phyloP scores from a whole-genome alignment of 2,797 vertebrate genomes.

The Trachops cirrhosus region DNA sequence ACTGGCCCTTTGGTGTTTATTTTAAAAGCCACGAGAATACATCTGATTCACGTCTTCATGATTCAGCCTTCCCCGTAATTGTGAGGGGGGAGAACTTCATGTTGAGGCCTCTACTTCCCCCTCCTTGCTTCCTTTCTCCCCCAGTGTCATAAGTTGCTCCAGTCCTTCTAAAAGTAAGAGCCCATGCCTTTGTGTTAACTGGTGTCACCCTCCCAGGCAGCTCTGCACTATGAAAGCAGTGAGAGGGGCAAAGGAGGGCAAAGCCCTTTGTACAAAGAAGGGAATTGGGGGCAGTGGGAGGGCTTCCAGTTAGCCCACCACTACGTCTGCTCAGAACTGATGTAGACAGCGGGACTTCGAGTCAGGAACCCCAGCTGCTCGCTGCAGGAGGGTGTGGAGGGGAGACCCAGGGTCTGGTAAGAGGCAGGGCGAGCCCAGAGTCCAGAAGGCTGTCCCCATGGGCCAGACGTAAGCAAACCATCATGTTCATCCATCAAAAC shows the following conservation, averaged over 20 bases:
- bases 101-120: neutral
- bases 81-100: constrained; percentile 46
- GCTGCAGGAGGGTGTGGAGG: neutral
- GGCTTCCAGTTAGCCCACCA: neutral
- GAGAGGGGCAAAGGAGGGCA: neutral
- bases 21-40: constrained; percentile 35
- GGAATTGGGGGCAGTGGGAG: fast-evolving
- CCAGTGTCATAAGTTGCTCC: neutral
- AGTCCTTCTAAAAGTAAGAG: neutral
- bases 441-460: neutral
- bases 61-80: constrained; percentile 37
- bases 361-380: neutral
- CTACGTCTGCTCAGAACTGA: neutral
- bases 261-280: neutral
- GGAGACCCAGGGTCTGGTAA: neutral
- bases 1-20: constrained; percentile 41
- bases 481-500: constrained; percentile 43
- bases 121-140: neutral
- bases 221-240: neutral
- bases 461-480: neutral
- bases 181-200: neutral
- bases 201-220: neutral
- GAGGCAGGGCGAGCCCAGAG: neutral
- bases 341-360: neutral
- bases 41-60: constrained; percentile 54